Conservation (phyloP, 2,113 vertebrate genomes). For the Indicator maculatus region DNA sequence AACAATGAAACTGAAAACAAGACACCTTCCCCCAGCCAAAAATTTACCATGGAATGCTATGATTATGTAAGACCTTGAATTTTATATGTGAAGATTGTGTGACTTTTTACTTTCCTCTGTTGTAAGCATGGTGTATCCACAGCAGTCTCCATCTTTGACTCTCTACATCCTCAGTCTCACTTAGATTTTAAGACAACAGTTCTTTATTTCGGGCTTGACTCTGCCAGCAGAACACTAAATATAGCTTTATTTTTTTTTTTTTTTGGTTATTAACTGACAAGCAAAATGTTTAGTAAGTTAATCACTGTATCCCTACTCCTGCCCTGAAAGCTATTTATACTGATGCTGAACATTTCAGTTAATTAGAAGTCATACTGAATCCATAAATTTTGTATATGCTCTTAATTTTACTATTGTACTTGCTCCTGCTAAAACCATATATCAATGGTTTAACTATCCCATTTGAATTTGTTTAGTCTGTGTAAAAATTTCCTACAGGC, state of each 20-base stretch:
- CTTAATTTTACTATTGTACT: conserved; percentile 41
- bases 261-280: conserved; percentile 63
- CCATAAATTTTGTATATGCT: conserved; percentile 59
- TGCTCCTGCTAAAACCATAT: conserved; percentile 25
- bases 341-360: conserved; percentile 51
- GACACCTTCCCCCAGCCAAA: not conserved
- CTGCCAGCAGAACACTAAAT: conserved; percentile 34
- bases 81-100: not conserved
- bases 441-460: conserved; percentile 21
- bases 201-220: conserved; percentile 26
- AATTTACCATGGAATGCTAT: not conserved
- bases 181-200: conserved; percentile 20
- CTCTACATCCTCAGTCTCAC: not conserved
- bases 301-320: conserved; percentile 39
- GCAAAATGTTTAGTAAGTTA: conserved; percentile 43
- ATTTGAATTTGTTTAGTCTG: not conserved
- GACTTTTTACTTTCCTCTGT: conserved; percentile 20
- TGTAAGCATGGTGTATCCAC: not conserved
- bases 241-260: not conserved
- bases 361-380: conserved; percentile 36
- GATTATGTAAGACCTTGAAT: conserved; percentile 4
- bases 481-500: not conserved
- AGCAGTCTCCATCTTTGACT: not conserved
- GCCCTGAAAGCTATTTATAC: conserved; percentile 55
- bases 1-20: conserved; percentile 49